These are phyloP conservation scores for Prionailurus viverrinus DNA, from an alignment of 2,113 vertebrate species.

Conservation along the genomic window DNA sequence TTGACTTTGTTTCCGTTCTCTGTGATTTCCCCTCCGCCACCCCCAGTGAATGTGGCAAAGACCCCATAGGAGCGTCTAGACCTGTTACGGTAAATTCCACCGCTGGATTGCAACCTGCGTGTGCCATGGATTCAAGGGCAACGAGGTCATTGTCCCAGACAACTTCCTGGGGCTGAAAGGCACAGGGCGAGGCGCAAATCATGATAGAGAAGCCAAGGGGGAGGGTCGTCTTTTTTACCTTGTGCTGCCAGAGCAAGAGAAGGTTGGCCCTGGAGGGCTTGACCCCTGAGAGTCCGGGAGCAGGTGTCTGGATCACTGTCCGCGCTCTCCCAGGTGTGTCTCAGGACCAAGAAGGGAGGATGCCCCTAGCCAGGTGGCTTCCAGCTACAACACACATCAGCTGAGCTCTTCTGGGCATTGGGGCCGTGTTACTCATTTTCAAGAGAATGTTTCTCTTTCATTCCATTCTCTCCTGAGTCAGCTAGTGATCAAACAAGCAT, in stretches of 20 bases:
- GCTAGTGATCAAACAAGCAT: not conserved
- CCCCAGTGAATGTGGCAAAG: not conserved
- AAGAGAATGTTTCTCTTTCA: not conserved
- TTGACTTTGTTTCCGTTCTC: not conserved
- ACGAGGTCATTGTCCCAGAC: not conserved
- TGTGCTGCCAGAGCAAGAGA: not conserved
- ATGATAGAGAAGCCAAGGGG: too few species aligned
- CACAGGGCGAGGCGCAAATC: too few species aligned
- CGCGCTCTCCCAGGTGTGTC: not conserved
- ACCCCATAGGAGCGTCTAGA: not conserved
- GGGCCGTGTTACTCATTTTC: not conserved
- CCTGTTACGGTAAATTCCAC: not conserved
- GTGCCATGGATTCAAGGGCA: not conserved
- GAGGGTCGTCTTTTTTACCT: too few species aligned
- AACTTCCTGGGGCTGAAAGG: too few species aligned
- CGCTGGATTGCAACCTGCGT: too few species aligned
- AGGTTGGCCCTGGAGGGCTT: not conserved
- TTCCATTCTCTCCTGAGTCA: not conserved
- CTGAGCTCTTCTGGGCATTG: not conserved
- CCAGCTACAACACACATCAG: not conserved
- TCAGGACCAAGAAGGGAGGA: not conserved
- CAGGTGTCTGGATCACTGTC: not conserved
- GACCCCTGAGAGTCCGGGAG: not conserved
- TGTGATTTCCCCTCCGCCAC: too few species aligned
- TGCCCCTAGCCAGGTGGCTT: not conserved